phyloP scores from a whole-genome alignment of 53 echinoderm and acorn worm species.

The Zoroaster sp. region DNA sequence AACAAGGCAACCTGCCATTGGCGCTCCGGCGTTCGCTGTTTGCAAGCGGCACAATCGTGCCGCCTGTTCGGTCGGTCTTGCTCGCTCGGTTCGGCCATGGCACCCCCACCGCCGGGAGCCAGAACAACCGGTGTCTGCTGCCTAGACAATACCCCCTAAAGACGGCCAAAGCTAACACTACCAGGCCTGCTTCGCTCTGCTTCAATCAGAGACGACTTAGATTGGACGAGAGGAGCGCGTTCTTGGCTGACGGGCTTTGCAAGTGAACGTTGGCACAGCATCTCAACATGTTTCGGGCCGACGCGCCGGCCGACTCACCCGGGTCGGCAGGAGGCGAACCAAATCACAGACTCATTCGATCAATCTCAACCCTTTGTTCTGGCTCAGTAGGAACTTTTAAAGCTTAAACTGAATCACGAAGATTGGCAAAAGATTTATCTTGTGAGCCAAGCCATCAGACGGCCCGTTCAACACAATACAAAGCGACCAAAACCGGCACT shows the following conservation, averaged over 20 bases:
- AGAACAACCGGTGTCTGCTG: constrained; percentile 63
- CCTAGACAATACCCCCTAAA: constrained; percentile 55
- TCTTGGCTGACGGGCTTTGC: constrained; percentile 49
- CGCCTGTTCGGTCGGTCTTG: constrained; percentile 44
- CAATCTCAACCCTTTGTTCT: constrained; percentile 68
- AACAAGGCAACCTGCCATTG: constrained; percentile 61
- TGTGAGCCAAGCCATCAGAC: constrained; percentile 26
- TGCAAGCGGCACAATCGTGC: constrained; percentile 58
- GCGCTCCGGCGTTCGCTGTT: constrained; percentile 53
- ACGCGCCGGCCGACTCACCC: constrained; percentile 39
- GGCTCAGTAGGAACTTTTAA: constrained; percentile 62
- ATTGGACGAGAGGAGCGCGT: constrained; percentile 52
- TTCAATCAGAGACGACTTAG: constrained; percentile 52
- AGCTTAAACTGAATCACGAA: constrained; percentile 67
- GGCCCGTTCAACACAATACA: constrained; percentile 40
- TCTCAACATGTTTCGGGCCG: constrained; percentile 21
- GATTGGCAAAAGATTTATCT: constrained; percentile 63
- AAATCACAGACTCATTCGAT: constrained; percentile 36
- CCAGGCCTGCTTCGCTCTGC: constrained; percentile 38
- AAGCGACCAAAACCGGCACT: constrained; percentile 26
- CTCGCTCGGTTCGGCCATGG: constrained; percentile 52
- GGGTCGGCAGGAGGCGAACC: constrained; percentile 44
- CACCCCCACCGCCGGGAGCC: constrained; percentile 63
- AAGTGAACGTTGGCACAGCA: constrained; percentile 33
- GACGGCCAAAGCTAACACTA: constrained; percentile 56